Evolutionary conservation across 2,113 vertebrate genomes (phyloP).

Genomic region (Cynopterus brachyotis): DNA sequence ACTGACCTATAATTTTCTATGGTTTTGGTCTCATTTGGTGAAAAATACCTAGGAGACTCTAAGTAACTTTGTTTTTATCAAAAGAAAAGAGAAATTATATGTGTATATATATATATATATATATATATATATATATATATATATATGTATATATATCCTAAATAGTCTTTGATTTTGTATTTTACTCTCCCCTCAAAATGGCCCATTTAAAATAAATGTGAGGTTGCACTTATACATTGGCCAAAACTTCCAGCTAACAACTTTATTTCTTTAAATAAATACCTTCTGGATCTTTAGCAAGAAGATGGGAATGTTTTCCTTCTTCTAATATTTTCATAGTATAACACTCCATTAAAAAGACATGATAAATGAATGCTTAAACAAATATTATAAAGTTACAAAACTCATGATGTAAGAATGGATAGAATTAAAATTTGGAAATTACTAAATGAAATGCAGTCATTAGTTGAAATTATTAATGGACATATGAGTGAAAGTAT

Average conservation of each 20-base stretch:
- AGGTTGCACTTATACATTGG: neutral
- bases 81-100: neutral
- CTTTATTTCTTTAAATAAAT: slow-evolving; percentile 6
- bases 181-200: neutral
- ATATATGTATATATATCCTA: neutral
- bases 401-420: neutral
- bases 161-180: neutral
- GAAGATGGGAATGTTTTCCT: neutral
- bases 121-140: too few relatives aligned
- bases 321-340: neutral
- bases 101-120: too few relatives aligned
- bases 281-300: neutral
- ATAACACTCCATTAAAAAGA: neutral
- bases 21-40: neutral
- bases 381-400: neutral
- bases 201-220: neutral
- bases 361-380: neutral
- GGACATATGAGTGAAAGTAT: neutral
- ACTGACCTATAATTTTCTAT: neutral
- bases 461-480: neutral
- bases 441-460: neutral
- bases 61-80: neutral
- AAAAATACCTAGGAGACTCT: neutral
- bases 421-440: neutral
- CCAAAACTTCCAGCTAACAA: neutral